Evolutionary conservation across 2,113 vertebrate genomes (phyloP).

Genomic region (Lycocorax pyrrhopterus): DNA sequence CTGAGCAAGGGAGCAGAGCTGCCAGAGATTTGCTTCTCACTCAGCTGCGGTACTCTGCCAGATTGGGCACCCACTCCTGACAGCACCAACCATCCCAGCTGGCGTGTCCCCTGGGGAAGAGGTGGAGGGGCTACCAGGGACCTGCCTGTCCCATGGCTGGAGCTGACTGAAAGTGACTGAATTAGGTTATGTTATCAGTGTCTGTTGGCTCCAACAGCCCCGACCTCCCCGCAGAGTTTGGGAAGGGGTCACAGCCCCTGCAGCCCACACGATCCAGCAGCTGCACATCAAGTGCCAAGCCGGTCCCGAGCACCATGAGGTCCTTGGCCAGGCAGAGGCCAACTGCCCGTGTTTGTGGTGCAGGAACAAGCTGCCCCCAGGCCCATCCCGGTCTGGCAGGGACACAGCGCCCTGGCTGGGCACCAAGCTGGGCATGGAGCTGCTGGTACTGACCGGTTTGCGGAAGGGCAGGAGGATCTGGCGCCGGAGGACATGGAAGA

Average conservation of each 20-base stretch:
- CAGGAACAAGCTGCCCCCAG: neutral
- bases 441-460: constrained; percentile 83
- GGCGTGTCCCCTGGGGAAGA: neutral
- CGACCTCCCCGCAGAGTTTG: rapidly evolving
- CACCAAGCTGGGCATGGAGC: rapidly evolving
- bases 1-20: neutral
- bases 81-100: neutral
- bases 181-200: rapidly evolving
- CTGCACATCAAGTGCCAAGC: rapidly evolving
- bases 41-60: neutral
- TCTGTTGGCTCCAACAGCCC: rapidly evolving
- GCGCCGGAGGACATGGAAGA: constrained; percentile 89
- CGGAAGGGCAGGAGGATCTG: constrained; percentile 93
- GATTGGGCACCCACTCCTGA: rapidly evolving
- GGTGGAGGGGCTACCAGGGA: neutral
- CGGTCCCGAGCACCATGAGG: neutral
- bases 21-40: neutral
- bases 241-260: neutral
- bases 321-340: neutral
- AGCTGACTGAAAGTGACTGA: neutral
- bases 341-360: neutral
- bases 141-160: neutral
- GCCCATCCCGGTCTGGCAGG: rapidly evolving
- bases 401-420: neutral
- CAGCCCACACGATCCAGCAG: rapidly evolving